Percentiles rank a stretch among this genome's conserved stretches.
phyloP scores from a whole-genome alignment of 2,113 vertebrate species.

The Hydrochoerus hydrochaeris region DNA sequence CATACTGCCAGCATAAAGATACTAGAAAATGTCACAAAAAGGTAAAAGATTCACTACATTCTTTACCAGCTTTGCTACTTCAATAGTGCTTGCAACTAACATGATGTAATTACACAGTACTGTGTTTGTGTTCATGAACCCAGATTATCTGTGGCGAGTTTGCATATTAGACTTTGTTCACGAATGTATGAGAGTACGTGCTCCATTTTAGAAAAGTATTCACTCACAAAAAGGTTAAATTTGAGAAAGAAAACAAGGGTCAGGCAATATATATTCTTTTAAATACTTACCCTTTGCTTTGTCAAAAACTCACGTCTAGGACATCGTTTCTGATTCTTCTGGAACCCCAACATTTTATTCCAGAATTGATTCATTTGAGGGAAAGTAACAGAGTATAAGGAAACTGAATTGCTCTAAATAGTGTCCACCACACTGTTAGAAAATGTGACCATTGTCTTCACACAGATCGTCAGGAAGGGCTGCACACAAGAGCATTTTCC shows the following conservation, averaged over 20 bases:
- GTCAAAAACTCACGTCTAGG: background rate
- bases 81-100: background rate
- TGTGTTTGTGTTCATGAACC: background rate
- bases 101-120: background rate
- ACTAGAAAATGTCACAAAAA: background rate
- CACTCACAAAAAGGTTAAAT: background rate
- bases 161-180: background rate
- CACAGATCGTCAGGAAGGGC: fast-evolving
- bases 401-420: background rate
- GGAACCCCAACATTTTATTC: background rate
- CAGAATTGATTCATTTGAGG: background rate
- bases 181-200: background rate
- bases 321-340: background rate
- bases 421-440: background rate
- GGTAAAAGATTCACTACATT: background rate
- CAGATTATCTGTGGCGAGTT: background rate
- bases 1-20: background rate
- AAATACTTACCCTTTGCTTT: conserved; percentile 48
- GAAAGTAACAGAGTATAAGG: background rate
- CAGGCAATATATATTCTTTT: background rate
- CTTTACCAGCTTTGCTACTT: background rate
- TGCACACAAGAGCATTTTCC: background rate
- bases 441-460: background rate
- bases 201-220: background rate
- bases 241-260: background rate